These are phyloP conservation scores for Drosophila novamexicana DNA, from an alignment of 1,140 invertebrate genomes.

Conservation along the genomic window DNA sequence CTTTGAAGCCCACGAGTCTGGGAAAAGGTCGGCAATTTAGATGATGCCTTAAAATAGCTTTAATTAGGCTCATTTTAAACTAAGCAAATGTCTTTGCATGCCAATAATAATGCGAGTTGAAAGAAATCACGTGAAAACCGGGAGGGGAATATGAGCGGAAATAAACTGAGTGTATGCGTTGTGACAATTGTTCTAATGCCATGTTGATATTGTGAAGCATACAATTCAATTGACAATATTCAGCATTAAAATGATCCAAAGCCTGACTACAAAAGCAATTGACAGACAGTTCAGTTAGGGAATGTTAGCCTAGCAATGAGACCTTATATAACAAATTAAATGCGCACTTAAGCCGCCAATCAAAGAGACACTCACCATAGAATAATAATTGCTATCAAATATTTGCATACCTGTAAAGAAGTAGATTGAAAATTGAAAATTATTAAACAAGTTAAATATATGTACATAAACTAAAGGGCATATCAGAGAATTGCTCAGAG, in stretches of 20 bases:
- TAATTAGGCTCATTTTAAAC: neutral
- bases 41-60: constrained; percentile 3
- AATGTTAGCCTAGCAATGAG: constrained; percentile 30
- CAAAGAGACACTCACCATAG: constrained; percentile 52
- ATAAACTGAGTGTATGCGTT: constrained; percentile 2
- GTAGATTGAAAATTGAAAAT: constrained; percentile 1
- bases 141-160: neutral
- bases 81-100: constrained; percentile 6
- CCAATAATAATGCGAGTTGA: constrained; percentile 12
- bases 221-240: constrained; percentile 15
- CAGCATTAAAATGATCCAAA: constrained; percentile 23
- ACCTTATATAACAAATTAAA: constrained; percentile 45
- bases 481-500: too few species aligned
- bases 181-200: constrained; percentile 17
- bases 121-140: constrained; percentile 15
- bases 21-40: neutral
- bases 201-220: constrained; percentile 17
- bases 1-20: neutral
- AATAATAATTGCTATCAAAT: constrained; percentile 46
- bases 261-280: constrained; percentile 24
- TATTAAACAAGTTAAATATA: constrained; percentile 26
- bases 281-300: constrained; percentile 7
- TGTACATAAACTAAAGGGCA: constrained; percentile 13
- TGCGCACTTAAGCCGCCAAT: constrained; percentile 47
- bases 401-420: constrained; percentile 62